Evolutionary conservation across 2,113 vertebrate species (phyloP).

Genomic region (Synchiropus splendidus): DNA sequence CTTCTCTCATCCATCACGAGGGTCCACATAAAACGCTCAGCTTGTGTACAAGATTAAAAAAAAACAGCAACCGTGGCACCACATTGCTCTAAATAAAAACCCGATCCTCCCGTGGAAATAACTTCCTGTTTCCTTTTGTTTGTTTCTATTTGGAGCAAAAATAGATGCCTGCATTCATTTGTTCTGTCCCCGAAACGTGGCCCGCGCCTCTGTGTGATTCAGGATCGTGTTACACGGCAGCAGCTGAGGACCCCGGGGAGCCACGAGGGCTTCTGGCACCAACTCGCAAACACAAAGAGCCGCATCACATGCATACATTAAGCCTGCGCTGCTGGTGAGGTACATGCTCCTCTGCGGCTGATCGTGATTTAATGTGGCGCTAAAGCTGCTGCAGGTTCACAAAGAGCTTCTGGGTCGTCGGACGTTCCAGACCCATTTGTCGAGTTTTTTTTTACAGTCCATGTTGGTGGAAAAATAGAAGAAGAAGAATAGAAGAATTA

Average conservation of each 20-base stretch:
- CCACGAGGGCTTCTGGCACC: background rate
- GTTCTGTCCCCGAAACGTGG: slow-evolving; percentile 23
- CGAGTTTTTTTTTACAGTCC: no score
- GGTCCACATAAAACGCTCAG: background rate
- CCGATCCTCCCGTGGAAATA: background rate
- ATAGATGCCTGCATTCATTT: slow-evolving; percentile 28
- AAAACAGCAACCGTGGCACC: no score
- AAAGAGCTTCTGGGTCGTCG: no score
- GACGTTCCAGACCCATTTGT: no score
- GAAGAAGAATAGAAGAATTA: no score
- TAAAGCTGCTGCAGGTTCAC: no score
- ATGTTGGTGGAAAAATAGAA: no score
- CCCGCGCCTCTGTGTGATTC: background rate
- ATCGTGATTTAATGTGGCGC: no score
- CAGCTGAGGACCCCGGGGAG: slow-evolving; percentile 29
- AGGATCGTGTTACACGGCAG: slow-evolving; percentile 12
- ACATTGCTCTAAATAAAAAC: slow-evolving; percentile 8
- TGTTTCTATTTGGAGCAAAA: slow-evolving; percentile 29
- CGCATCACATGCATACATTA: background rate
- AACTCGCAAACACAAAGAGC: slow-evolving; percentile 1
- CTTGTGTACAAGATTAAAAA: background rate
- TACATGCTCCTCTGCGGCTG: no score
- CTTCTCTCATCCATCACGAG: background rate
- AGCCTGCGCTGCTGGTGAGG: no score
- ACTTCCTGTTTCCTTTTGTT: slow-evolving; percentile 36